Base-by-base conservation (phyloP, 2,797 vertebrate genomes). In the Sebastiscus tertius region DNA sequence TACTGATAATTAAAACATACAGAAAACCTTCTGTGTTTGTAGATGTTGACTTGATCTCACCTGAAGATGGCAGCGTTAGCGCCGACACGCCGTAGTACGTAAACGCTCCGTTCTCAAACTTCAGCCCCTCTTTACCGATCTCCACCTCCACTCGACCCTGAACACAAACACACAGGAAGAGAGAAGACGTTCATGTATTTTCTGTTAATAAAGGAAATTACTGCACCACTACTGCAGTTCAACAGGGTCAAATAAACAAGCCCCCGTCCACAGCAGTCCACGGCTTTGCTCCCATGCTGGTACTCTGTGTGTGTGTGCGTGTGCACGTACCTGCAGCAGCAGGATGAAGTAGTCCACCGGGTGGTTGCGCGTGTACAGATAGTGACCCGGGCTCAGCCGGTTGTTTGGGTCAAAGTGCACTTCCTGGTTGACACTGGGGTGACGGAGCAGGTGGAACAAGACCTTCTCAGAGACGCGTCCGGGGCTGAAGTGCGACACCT, bases 91-190 rank as follows among this genome's bases (percentile, higher is more conserved):
- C 97, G 0, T 98, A 98, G 87, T 98, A 98, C 0, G 97, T 98
- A 72, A 98, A 98, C 4, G 97, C 97, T 7, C 97, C 97, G 0
- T 98, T 98, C 87, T 98, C 97, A 80, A 98, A 98, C 94, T 96
- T 98, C 88, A 98, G 93, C 22, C 97, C 96, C 89, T 98, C 97
- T 85, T 98, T 98, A 3, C 97, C 97, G 22, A 98, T 98, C 92
- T 98, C 97, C 75, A 98, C 97, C 92, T 98, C 97, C 39, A 98
- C 97, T 4, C 96, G 96, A 5, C 97, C 97, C 97, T 98, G 86
- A 20, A n/a, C 4, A 68, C 56, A 63, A n/a, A 67, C 33, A 54
- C 3, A 68, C 54, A 71, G 26, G 20, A 13, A 56, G 58, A 16
- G 63, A 1, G 6, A 1, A 22, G 1, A 16, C 13, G 3, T 14